Evolutionary conservation across 2,888 invertebrate genomes (phyloP), one percentile per base, ranked within the genome.

Genomic region (Cataglyphis altisquamis): DNA sequence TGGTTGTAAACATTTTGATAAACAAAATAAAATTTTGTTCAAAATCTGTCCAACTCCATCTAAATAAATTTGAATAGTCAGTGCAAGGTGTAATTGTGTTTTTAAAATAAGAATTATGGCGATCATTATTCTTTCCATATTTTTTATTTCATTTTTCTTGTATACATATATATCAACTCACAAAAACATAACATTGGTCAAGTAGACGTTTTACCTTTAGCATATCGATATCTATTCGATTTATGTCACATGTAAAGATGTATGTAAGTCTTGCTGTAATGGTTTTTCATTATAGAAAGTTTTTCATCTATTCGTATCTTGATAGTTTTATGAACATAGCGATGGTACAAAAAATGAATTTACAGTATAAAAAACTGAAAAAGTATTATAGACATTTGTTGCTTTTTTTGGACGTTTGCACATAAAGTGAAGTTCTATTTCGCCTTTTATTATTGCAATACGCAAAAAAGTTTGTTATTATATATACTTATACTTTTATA

Each of bases 31-130:
- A 15, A 36, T 10, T 74, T 80, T 41, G 64, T 60, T 48, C 21
- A n/a, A 84, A 15, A 9, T 78, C 25, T 67, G 68, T 32, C 25
- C 39, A 66, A 63, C 10, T 52, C 10, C 83, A 55, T 66, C 62
- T 66, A 12, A 88, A 88, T 88, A 83, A 81, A 88, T 82, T 87
- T 75, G 60, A 84, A 83, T 15, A n/a, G 0, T 62, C 39, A 68
- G 6, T 39, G 21, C 10, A 18, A 15, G 48, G 55, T 75, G 5
- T 74, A 62, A 62, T 68, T 62, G 25, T 83, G 25, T 83, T 57
- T 12, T 39, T 52, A 67, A 66, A 57, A 48, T 18, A 48, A 60
- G 32, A 29, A 39, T 66, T 66, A 41, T 29, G 48, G 4, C 3
- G 9, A 62, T 62, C 5, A 8, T 52, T 68, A 36, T n/a, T 75